Base-by-base conservation (phyloP, 2,888 invertebrate genomes). In the Nomada flava region DNA sequence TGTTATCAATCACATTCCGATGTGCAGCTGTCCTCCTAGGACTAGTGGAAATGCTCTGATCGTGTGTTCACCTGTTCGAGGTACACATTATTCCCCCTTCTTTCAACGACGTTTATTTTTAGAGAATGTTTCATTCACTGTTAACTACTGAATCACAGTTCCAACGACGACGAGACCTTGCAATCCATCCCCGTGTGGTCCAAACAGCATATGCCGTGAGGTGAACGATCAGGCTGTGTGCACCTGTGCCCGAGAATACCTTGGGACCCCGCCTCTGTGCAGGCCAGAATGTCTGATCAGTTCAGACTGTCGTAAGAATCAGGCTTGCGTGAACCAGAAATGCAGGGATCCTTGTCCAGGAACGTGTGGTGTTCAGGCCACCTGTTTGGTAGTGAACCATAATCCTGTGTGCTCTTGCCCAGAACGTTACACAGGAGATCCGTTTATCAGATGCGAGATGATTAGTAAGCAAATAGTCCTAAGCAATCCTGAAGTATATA, bases 371-470 rank as follows among this genome's bases (percentile, higher is more conserved):
- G 95, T 96, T 86, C 95, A 95, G 70, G 97, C 98, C 0, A 94
- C 96, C 86, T 98, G 98, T 91, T 95, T 96, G 90, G 96, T 97
- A 1, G 96, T 97, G 83, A 97, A 97, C 91, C 98, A 98, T 93
- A 97, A 96, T 91, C 97, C 98, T 0, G 96, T 98, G 69, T 98
- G 98, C 91, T 96, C 96, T 87, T 98, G 98, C 91, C 96, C 96
- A 76, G 94, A 94, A 77, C 95, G 95, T 72, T 95, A 95, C 90
- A 95, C 96, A 20, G 98, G 98, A 23, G 97, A 98, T 95, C 97
- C 98, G 60, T 97, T 98, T 91, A 95, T 95, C 18, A 95, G 95
- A 90, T 97, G 97, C 92, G 79, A 71, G 7, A 75, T 79, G 67
- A 82, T 82, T 67, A 82, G 82, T 82, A 82, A 82, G 82, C 2